phyloP scores from a whole-genome alignment of 2,113 vertebrate genomes.

The Brachyistius frenatus region DNA sequence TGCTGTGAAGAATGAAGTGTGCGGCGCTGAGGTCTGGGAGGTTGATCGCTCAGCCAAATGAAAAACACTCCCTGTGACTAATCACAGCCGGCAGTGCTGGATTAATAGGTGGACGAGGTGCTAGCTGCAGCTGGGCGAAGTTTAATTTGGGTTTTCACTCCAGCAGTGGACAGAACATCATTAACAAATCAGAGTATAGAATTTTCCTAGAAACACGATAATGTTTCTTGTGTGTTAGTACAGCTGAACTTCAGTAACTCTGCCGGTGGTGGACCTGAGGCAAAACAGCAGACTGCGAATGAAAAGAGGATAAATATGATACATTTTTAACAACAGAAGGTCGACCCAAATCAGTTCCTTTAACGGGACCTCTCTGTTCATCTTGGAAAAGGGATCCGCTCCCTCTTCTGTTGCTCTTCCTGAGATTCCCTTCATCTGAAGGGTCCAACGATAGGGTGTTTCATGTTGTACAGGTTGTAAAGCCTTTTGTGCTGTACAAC shows the following conservation, averaged over 20 bases:
- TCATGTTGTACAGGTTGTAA: too few relatives aligned
- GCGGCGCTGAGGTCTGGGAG: conserved; percentile 18
- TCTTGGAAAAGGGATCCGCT: too few relatives aligned
- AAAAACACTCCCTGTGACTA: conserved; percentile 30
- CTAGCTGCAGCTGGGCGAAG: conserved; percentile 26
- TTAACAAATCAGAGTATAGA: conserved; percentile 39
- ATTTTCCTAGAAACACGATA: conserved; percentile 25
- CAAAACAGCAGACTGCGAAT: conserved; percentile 14
- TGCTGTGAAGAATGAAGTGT: conserved; percentile 32
- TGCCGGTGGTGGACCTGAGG: conserved; percentile 20
- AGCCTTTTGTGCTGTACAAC: too few relatives aligned
- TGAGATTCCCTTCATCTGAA: too few relatives aligned
- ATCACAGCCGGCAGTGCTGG: conserved; percentile 34
- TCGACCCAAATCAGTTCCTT: too few relatives aligned
- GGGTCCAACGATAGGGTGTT: too few relatives aligned
- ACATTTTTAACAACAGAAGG: too few relatives aligned
- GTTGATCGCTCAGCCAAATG: conserved; percentile 41
- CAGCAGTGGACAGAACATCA: conserved; percentile 27
- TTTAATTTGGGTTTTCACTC: conserved; percentile 46
- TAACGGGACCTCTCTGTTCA: too few relatives aligned
- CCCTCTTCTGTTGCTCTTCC: too few relatives aligned
- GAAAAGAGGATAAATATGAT: not conserved
- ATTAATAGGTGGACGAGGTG: conserved; percentile 36
- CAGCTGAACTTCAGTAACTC: conserved; percentile 25
- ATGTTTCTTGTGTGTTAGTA: conserved; percentile 1